Conservation (phyloP, 53 echinoderm and acorn worm species). For the Holothuria scabra region DNA sequence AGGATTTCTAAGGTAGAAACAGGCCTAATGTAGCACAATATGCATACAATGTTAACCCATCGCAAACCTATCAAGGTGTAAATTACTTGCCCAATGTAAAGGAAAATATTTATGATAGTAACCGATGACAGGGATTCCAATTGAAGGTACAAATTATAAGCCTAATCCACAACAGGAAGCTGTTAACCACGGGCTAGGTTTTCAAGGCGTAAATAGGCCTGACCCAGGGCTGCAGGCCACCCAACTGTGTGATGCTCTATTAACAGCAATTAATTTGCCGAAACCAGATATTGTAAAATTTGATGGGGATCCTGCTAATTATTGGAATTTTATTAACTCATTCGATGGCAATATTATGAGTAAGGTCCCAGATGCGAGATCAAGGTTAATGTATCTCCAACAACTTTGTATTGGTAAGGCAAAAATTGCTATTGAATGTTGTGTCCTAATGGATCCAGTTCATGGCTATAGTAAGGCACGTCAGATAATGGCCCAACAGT, state of each 20-base stretch:
- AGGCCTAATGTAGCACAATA: neutral
- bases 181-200: too few species aligned
- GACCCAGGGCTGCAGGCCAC: too few species aligned
- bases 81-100: neutral
- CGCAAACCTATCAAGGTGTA: too few species aligned
- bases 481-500: too few species aligned
- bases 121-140: neutral
- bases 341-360: constrained; percentile 46
- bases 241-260: constrained; percentile 24
- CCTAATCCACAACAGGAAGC: neutral
- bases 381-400: too few species aligned
- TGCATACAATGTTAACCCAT: neutral
- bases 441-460: too few species aligned
- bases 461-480: too few species aligned
- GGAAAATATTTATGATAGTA: neutral
- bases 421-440: neutral
- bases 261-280: constrained; percentile 24
- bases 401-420: too few species aligned
- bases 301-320: constrained; percentile 44
- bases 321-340: constrained; percentile 32
- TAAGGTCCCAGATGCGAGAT: neutral
- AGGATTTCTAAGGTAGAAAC: neutral
- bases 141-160: neutral
- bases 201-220: neutral
- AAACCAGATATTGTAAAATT: constrained; percentile 27